Percentiles rank a stretch among this genome's conserved stretches.
phyloP scores from a whole-genome alignment of 2,888 invertebrate genomes.

The Aporophyla nigra region DNA sequence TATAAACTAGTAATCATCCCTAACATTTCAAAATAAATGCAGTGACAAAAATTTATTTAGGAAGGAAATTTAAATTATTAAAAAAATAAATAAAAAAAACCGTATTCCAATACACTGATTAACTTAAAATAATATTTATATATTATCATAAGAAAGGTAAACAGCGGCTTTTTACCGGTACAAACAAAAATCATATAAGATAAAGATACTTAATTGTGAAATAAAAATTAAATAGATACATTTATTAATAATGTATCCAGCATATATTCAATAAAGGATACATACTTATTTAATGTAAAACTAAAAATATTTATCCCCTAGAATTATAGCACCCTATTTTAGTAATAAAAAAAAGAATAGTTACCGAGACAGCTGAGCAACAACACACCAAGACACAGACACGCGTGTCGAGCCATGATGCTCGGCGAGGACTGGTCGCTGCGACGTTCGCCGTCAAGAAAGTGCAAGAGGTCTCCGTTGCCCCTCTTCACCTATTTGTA shows the following conservation, averaged over 20 bases:
- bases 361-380: conserved; percentile 88
- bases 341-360: conserved; percentile 72
- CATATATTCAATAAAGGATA: conserved; percentile 23
- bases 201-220: neutral
- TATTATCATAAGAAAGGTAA: neutral
- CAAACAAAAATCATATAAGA: neutral
- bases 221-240: neutral
- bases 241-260: neutral
- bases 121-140: neutral
- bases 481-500: conserved; percentile 91
- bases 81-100: neutral
- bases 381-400: conserved; percentile 87
- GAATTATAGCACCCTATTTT: conserved; percentile 21
- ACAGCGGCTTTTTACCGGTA: conserved; percentile 14
- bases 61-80: neutral
- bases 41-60: neutral
- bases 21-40: neutral
- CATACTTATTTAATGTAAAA: conserved; percentile 16
- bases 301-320: conserved; percentile 28
- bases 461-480: conserved; percentile 89
- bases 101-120: neutral
- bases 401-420: conserved; percentile 91
- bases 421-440: conserved; percentile 88
- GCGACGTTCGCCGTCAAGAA: conserved; percentile 86
- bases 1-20: neutral